Base-by-base conservation (phyloP, 2,888 invertebrate genomes). In the Molorchus minor region DNA sequence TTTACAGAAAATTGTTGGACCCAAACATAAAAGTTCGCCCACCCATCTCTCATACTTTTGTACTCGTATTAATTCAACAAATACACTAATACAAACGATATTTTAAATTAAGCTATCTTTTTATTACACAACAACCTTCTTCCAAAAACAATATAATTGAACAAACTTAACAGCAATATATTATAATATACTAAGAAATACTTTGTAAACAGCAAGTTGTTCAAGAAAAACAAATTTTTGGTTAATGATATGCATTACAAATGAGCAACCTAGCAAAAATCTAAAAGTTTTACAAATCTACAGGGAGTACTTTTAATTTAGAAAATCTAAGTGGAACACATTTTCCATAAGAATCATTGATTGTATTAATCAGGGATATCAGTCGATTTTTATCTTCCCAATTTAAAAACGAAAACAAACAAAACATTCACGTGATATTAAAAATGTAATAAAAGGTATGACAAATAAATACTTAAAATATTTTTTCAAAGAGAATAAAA, bases 261-360 rank as follows among this genome's bases (percentile, higher is more conserved):
- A 66, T 66, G 63, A 66, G 63, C 61, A 64, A 64, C 52, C 44
- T 44, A 57, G 52, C 44, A 51, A n/a, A 44, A 36, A 45, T 44
- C 53, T 54, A 54, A 54, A 54, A n/a, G n/a, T 25, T 49, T 20
- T 49, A 38, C 20, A 38, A 47, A 36, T 56, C 46, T 56, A 46
- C 25, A 36, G 15, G 36, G n/a, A 29, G 41, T 41, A 38, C 25
- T 41, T 54, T 53, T 62, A 62, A 51, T 57, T 61, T 62, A 44
- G 53, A 60, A 60, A 61, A 53, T 64, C 56, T 64, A 59, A 49
- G 41, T 46, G 64, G 66, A 69, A 67, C 67, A 69, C 69, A 63
- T 65, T 57, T 64, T 54, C 64, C 65, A 69, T 66, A 67, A 69
- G 65, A 62, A 44, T 65, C 52, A 56, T 59, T 62, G 49, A 43